Evolutionary conservation across 2,888 invertebrate genomes (phyloP), one percentile per base, ranked within the genome.

Genomic region (Chelonus formosanus): DNA sequence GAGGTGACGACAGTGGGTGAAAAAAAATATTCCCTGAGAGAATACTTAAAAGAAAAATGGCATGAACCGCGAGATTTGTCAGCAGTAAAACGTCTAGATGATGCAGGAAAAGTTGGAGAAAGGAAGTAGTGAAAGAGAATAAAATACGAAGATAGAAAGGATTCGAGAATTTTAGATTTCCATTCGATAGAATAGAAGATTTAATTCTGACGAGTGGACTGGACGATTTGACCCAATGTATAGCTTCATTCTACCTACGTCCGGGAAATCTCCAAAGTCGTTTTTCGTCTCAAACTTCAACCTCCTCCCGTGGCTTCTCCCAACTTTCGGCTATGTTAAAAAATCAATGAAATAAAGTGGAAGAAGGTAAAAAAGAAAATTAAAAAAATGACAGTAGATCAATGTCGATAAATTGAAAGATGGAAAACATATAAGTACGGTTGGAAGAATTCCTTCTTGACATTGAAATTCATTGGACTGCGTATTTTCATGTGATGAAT

Each of bases 401-500:
- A 34, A 52, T 52, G 52, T 52, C 34, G 8, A 32, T 52, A 52
- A 52, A 53, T 53, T 47, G 43, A 60, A 48, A 45, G 31, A 57
- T 5, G 36, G 31, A 32, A 43, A 40, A 20, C 20, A 20, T 20
- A 20, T 20, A 20, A 20, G 20, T 20, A 1, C 20, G 20, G 1
- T 20, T 20, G 20, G 20, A 10, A 50, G 50, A 40, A 48, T 60
- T 31, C 52, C 7, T 50, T 58, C 34, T 48, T 36, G n/a, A 4
- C 34, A 7, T 36, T 7, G n/a, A 48, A 58, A 58, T 44, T 48
- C 58, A 47, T 48, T 60, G 36, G 43, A 43, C 52, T 4, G 20
- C 31, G 53, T 10, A 70, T 75, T 74, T 73, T 76, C 74, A 74
- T 71, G 72, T 75, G 73, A 79, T 80, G 77, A 78, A 77, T 76